These are phyloP conservation scores for Phenganax marumi DNA, from an alignment of 92 coral and sea anemone genomes.

Conservation along the genomic window DNA sequence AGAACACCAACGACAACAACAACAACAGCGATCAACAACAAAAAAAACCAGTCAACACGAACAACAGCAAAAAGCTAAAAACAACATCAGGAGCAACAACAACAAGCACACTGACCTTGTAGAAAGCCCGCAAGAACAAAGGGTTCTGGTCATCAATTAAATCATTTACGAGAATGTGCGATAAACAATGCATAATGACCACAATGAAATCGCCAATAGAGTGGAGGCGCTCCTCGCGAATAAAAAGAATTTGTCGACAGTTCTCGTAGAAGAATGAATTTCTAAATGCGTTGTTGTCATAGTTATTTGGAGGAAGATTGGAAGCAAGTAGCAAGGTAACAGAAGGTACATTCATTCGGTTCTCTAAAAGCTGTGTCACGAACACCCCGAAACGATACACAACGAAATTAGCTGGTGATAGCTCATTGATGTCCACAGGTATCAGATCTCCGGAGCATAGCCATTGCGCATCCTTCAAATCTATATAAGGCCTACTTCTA, in stretches of 20 bases:
- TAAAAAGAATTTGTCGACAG: constrained; percentile 88
- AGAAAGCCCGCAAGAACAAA: constrained; percentile 88
- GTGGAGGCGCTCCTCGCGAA: constrained; percentile 96
- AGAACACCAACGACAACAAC: background rate
- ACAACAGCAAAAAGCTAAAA: background rate
- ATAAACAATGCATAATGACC: constrained; percentile 89
- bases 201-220: constrained; percentile 96
- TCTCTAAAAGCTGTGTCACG: constrained; percentile 79
- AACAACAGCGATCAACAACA: background rate
- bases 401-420: constrained; percentile 90
- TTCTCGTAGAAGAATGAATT: constrained; percentile 97
- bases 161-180: constrained; percentile 85
- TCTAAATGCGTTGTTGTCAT: constrained; percentile 89
- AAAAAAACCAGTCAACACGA: background rate
- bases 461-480: constrained; percentile 98
- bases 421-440: constrained; percentile 92
- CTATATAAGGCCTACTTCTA: constrained; percentile 85
- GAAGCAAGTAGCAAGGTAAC: constrained; percentile 96
- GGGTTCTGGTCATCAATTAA: constrained; percentile 87
- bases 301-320: constrained; percentile 88
- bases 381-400: constrained; percentile 98
- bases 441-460: constrained; percentile 88
- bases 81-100: background rate
- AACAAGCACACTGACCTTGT: constrained; percentile 68
- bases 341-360: constrained; percentile 87